Percentiles rank a stretch among this genome's conserved stretches.
Conservation (phyloP, 2,113 vertebrate genomes). For the Passer domesticus region DNA sequence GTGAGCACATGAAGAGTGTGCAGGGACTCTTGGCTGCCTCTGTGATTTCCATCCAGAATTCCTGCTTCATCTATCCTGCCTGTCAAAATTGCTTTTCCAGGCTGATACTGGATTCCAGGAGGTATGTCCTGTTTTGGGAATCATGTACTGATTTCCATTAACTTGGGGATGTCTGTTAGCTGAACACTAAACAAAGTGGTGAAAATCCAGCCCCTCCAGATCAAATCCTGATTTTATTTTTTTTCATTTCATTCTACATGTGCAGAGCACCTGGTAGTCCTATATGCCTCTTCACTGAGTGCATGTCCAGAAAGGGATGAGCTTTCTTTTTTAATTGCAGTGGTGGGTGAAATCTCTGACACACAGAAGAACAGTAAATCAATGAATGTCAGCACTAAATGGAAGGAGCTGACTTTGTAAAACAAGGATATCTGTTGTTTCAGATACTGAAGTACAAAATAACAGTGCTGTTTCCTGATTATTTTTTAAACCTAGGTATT, state of each 20-base stretch:
- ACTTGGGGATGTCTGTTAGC: neutral
- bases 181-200: neutral
- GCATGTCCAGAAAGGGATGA: neutral
- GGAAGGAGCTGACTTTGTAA: neutral
- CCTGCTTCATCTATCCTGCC: conserved; percentile 76
- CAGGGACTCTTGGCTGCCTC: conserved; percentile 75
- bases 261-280: neutral
- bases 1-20: conserved; percentile 67
- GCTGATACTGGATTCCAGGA: conserved; percentile 61
- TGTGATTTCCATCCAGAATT: conserved; percentile 78
- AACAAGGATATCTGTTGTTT: neutral
- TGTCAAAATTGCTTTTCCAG: conserved; percentile 78
- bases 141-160: neutral
- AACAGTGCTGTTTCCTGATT: neutral
- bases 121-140: conserved; percentile 46
- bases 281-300: neutral
- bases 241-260: neutral
- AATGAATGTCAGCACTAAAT: neutral
- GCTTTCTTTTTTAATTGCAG: neutral
- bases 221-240: neutral
- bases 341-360: neutral
- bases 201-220: neutral
- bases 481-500: neutral
- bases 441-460: neutral
- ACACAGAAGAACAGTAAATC: neutral